Evolutionary conservation across 1,140 invertebrate species (phyloP).

Genomic region (Diachasmimorpha longicaudata): DNA sequence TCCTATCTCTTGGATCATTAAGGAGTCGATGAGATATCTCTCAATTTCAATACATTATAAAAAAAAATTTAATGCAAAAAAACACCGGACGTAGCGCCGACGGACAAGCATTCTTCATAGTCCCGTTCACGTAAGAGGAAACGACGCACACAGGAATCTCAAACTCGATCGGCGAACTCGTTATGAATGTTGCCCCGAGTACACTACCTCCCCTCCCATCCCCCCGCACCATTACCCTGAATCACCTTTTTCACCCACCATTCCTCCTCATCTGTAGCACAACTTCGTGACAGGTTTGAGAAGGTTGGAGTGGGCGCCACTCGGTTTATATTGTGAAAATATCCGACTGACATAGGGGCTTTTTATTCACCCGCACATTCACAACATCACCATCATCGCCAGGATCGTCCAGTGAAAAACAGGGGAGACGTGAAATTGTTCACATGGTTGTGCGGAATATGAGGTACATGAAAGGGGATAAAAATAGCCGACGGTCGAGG

Average conservation of each 20-base stretch:
- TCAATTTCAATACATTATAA: not conserved
- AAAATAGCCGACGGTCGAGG: no score
- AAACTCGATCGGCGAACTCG: slow-evolving; percentile 40
- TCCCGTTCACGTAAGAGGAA: slow-evolving; percentile 40
- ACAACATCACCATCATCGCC: slow-evolving; percentile 2
- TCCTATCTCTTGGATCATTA: not conserved
- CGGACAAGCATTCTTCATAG: slow-evolving; percentile 36
- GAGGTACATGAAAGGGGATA: no score
- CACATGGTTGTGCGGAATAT: no score
- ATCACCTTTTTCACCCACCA: slow-evolving; percentile 5
- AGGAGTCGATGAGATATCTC: not conserved
- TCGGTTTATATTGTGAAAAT: slow-evolving; percentile 38
- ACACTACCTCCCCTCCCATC: not conserved
- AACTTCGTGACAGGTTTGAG: slow-evolving; percentile 45
- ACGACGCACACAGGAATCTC: slow-evolving; percentile 34
- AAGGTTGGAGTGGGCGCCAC: slow-evolving; percentile 56
- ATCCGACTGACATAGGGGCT: not conserved
- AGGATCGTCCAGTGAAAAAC: slow-evolving; percentile 19
- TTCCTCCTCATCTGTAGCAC: slow-evolving; percentile 9
- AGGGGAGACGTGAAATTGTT: no score
- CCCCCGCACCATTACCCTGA: slow-evolving; percentile 16
- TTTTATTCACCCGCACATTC: not conserved
- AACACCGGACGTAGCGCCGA: slow-evolving; percentile 19
- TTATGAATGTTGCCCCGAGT: slow-evolving; percentile 42
- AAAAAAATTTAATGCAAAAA: not conserved